phyloP scores from a whole-genome alignment of 2,113 vertebrate species.

The Protobothrops flavoviridis region DNA sequence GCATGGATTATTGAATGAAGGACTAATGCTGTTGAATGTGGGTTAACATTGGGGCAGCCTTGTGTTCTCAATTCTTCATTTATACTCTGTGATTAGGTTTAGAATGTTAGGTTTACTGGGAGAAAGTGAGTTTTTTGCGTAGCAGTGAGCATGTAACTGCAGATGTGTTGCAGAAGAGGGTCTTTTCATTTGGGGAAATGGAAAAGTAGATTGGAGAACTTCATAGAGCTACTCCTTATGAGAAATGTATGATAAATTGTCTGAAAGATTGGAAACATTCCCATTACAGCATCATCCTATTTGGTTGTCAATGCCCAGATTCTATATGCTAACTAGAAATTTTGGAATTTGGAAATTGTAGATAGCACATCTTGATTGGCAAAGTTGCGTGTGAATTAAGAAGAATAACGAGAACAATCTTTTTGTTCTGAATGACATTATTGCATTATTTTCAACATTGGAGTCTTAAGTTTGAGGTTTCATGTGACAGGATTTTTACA shows the following conservation, averaged over 20 bases:
- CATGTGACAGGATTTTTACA: background rate
- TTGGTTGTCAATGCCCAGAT: background rate
- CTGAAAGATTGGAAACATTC: background rate
- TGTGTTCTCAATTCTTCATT: background rate
- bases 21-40: background rate
- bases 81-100: background rate
- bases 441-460: background rate
- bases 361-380: background rate
- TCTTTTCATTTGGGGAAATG: background rate
- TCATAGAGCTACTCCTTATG: background rate
- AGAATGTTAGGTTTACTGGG: background rate
- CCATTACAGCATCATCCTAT: background rate
- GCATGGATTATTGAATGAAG: background rate
- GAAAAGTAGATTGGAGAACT: background rate
- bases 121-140: background rate
- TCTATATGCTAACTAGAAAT: background rate
- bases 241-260: background rate
- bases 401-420: background rate
- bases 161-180: background rate
- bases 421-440: background rate
- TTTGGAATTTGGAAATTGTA: background rate
- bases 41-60: background rate
- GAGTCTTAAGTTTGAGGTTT: conserved; percentile 12
- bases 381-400: background rate
- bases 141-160: background rate